These are phyloP conservation scores for Tenthredo notha DNA, from an alignment of 2,888 invertebrate species.

Conservation along the genomic window DNA sequence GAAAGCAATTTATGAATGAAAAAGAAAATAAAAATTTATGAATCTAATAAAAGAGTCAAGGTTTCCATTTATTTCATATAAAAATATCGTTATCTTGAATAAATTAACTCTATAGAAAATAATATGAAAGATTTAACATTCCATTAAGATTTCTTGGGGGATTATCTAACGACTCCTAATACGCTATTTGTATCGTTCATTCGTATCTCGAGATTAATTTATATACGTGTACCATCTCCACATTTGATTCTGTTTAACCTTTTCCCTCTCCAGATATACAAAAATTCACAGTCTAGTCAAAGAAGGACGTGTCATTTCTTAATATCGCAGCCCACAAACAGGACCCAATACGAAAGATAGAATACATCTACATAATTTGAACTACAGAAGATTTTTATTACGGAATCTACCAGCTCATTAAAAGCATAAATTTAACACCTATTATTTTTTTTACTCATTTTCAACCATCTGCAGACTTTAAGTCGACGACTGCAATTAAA, in stretches of 20 bases:
- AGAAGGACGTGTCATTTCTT: conserved; percentile 27
- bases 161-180: neutral
- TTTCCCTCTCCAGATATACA: neutral
- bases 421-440: neutral
- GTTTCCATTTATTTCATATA: neutral
- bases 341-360: neutral
- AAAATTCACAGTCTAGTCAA: neutral
- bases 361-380: conserved; percentile 35
- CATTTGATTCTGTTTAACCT: neutral
- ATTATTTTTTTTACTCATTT: neutral
- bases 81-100: neutral
- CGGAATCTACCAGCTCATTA: neutral
- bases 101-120: neutral
- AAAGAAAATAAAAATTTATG: neutral
- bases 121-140: neutral
- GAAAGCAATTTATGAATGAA: neutral
- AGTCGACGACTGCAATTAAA: neutral
- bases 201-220: neutral
- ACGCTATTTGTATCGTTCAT: neutral
- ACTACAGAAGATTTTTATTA: conserved; percentile 6
- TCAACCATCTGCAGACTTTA: neutral
- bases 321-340: neutral
- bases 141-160: neutral
- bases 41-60: neutral
- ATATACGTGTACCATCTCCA: neutral